These are phyloP conservation scores for Boloria euphrosyne DNA, from an alignment of 2,888 invertebrate genomes.

Conservation along the genomic window DNA sequence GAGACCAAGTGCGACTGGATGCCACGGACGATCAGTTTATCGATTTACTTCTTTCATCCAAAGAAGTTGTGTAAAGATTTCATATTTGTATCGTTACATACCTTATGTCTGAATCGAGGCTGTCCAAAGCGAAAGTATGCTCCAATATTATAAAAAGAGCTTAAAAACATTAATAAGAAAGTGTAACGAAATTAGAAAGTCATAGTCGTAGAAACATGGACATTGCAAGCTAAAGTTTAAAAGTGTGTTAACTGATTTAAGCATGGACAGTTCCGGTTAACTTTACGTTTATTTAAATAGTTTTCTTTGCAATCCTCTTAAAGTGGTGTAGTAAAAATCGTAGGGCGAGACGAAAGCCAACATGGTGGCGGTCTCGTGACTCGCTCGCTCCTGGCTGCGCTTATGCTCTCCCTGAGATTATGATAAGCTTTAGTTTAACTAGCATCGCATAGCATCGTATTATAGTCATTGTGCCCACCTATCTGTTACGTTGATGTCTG, in stretches of 20 bases:
- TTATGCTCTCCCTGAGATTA: constrained; percentile 45
- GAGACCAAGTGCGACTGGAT: constrained; percentile 5
- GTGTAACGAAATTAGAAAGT: neutral
- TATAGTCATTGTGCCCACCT: constrained; percentile 78
- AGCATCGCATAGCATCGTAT: constrained; percentile 49
- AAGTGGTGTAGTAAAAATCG: neutral
- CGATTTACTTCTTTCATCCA: neutral
- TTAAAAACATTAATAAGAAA: neutral
- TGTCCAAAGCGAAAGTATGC: neutral
- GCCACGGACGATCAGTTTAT: neutral
- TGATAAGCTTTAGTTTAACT: constrained; percentile 54
- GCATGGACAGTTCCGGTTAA: constrained; percentile 6
- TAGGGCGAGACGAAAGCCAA: neutral
- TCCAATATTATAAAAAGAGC: neutral
- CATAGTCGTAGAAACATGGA: neutral
- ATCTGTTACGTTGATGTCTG: constrained; percentile 53
- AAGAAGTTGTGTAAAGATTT: neutral
- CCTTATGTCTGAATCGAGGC: neutral
- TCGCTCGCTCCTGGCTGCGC: neutral
- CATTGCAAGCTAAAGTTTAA: neutral
- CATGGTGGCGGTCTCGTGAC: neutral
- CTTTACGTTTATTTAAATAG: neutral
- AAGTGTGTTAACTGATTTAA: neutral
- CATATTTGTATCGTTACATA: neutral
- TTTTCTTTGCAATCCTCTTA: neutral